Evolutionary conservation across 2,113 vertebrate genomes (phyloP), one percentile per base, ranked within the genome.

Genomic region (Chloroceryle aenea): DNA sequence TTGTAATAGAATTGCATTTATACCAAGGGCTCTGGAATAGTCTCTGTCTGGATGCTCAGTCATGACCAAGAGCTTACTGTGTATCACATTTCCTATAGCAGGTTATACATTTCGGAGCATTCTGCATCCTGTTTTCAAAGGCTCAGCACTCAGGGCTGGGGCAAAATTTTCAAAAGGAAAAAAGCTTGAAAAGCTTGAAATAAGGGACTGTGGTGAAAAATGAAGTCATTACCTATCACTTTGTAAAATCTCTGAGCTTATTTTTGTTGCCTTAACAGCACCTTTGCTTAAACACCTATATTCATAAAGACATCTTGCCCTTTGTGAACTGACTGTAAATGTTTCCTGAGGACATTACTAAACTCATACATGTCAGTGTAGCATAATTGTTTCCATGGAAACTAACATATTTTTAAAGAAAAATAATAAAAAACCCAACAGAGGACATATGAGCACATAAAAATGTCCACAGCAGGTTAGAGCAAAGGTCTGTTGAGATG

Each of bases 341-440:
- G 42, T 86, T 95, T 94, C 75, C 79, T 92, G 34, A 94, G 85
- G 93, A 83, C 50, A 40, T 27, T 62, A 32, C 55, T 85, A 80
- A 96, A 86, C 40, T 58, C 45, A 40, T 75, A 81, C 43, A 40
- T 88, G 40, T 61, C 40, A 34, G 56, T 78, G 83, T 78, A 83
- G 48, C 68, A 92, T 90, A 92, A 93, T 72, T 93, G 69, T 96
- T 96, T 94, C 95, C 45, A 90, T 90, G 88, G 92, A 86, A 96
- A 93, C 85, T 27, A 75, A 87, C 68, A 72, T 87, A 32, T 50
- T 84, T 95, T 89, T 84, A 52, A 92, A 86, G 30, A 56, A 90
- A 93, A 96, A 81, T 53, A 92, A 84, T 71, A 86, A 96, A 85
- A 84, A 91, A 87, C 6, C n/a, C 42, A 62, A 34, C n/a, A 30